phyloP scores from a whole-genome alignment of 2,113 vertebrate genomes.

The Perca fluviatilis region DNA sequence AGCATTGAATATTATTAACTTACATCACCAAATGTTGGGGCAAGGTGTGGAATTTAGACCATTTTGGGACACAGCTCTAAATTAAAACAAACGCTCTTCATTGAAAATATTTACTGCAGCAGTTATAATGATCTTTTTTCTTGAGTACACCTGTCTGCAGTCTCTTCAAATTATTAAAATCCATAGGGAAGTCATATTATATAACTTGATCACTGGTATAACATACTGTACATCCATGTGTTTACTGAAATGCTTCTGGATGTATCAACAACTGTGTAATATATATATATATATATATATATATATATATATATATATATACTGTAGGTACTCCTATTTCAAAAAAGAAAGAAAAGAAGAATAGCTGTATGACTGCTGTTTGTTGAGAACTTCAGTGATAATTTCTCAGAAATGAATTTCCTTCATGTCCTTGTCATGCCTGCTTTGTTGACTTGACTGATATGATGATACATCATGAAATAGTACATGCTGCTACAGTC shows the following conservation, averaged over 20 bases:
- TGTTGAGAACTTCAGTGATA: neutral
- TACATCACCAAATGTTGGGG: neutral
- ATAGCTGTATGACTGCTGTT: neutral
- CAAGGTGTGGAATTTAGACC: neutral
- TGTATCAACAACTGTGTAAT: neutral
- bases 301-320: no score
- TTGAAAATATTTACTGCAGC: neutral
- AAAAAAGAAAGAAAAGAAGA: neutral
- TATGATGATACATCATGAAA: neutral
- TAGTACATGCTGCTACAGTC: neutral
- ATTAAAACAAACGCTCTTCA: neutral
- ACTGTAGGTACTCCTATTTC: neutral
- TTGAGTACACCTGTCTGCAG: neutral
- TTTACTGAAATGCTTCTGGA: neutral
- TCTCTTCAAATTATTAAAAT: neutral
- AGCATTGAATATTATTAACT: neutral
- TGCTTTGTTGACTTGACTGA: neutral
- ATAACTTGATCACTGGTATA: neutral
- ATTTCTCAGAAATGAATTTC: neutral
- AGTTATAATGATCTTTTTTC: neutral
- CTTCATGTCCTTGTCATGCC: neutral
- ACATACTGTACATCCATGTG: neutral
- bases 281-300: no score
- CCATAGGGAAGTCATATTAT: neutral
- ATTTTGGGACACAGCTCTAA: neutral